phyloP scores from a whole-genome alignment of 2,113 vertebrate genomes.

The Sebastes schlegelii region DNA sequence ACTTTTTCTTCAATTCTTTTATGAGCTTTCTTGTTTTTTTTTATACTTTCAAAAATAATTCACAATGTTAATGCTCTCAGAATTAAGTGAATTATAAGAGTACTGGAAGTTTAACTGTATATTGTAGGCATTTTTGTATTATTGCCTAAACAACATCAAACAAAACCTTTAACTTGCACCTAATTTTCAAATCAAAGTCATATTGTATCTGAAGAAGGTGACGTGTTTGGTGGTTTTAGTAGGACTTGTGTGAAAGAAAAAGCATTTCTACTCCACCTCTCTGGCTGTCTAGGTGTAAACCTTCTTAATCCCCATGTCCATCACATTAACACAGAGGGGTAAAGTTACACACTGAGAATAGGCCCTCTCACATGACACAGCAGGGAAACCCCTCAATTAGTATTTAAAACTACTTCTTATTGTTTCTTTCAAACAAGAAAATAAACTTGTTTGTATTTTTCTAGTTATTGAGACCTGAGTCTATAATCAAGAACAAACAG shows the following conservation, averaged over 20 bases:
- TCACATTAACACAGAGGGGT: conserved; percentile 21
- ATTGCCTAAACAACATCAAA: background rate
- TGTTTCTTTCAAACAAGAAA: background rate
- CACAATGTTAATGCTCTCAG: background rate
- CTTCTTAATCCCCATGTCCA: conserved; percentile 11
- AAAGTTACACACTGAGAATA: conserved; percentile 9
- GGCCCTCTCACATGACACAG: background rate
- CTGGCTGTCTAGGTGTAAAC: conserved; percentile 1
- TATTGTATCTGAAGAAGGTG: background rate
- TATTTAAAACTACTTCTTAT: background rate
- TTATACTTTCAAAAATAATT: background rate
- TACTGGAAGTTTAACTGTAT: no score
- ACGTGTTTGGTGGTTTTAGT: background rate
- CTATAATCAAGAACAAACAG: background rate
- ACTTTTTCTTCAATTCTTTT: background rate
- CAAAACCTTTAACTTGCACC: background rate
- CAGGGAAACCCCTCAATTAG: conserved; percentile 12
- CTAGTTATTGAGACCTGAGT: background rate
- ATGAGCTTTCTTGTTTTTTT: background rate
- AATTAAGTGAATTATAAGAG: no score
- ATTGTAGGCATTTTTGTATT: background rate
- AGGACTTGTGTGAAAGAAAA: no score
- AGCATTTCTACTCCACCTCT: background rate
- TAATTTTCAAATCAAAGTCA: background rate
- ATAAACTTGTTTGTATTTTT: background rate